Base-by-base conservation (phyloP, 1,140 invertebrate genomes). In the Trichomalopsis sarcophagae region DNA sequence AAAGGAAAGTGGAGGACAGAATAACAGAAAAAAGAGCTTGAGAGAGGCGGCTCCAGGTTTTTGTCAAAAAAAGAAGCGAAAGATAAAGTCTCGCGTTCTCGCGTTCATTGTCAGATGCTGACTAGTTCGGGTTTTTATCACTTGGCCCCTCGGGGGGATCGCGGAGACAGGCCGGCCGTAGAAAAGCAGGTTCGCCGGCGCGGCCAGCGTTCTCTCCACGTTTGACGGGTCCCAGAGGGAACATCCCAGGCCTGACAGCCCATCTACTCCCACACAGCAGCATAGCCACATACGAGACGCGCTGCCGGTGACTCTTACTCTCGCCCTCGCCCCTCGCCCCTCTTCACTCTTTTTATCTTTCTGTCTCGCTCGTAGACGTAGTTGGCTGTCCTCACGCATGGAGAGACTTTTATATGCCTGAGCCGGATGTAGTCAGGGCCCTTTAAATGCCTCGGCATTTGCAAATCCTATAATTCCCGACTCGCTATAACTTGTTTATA, bases 41-140 rank as follows among this genome's bases (percentile, higher is more conserved):
- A 62, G 17, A 62, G 21, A 62, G 5, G 21, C 4, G 55, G 21
- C 21, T 0, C 55, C 55, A 7, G n/a, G 55, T 17, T 62, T 62
- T 62, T 62, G 55, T 21, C 55, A 62, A 62, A 62, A 62, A 62
- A 62, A 62, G 14, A 14, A 21, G 6, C 55, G 55, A n/a, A 62
- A 62, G 55, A 21, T 62, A 62, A 62, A 62, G 55, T 62, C 55
- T 62, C 55, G 55, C 55, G 14, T 62, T 62, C 55, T 62, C 55
- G 21, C 55, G 17, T 62, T 62, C 55, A 62, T 62, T 62, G 55
- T 62, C 55, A 62, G 55, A 62, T 62, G 55, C 55, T 62, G 55
- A 62, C 55, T 62, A 62, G 55, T 62, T 62, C 55, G n/a, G 55
- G 55, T 62, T 62, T 62, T 62, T 62, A 62, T 62, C 55, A 62